phyloP scores from a whole-genome alignment of 2,113 vertebrate species.

The Rousettus leschenaultii region DNA sequence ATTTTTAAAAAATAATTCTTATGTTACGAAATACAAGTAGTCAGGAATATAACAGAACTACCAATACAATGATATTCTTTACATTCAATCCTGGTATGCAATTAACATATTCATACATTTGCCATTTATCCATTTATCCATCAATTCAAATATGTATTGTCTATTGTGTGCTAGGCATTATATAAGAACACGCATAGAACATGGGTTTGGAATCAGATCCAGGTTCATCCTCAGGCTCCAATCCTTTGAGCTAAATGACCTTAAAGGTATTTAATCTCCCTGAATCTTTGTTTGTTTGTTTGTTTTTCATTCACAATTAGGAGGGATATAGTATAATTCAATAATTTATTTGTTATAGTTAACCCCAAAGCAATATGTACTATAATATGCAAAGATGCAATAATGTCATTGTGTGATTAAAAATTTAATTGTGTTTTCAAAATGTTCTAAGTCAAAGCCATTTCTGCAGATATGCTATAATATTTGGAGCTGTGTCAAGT shows the following conservation, averaged over 20 bases:
- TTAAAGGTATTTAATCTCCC: neutral
- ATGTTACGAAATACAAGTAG: neutral
- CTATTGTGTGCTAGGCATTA: neutral
- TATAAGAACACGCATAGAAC: neutral
- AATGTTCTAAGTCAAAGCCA: neutral
- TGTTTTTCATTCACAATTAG: neutral
- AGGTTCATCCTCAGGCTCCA: constrained; percentile 1
- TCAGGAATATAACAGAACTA: neutral
- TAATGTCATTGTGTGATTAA: neutral
- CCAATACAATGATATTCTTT: neutral
- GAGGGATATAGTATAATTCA: neutral
- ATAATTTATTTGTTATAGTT: neutral
- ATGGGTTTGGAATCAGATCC: neutral
- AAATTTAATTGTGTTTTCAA: neutral
- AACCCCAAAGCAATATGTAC: neutral
- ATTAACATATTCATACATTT: neutral
- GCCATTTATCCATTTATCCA: neutral
- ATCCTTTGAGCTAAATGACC: neutral
- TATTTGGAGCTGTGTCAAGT: neutral
- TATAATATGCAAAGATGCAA: neutral
- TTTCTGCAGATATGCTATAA: neutral
- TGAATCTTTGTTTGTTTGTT: neutral
- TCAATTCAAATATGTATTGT: neutral
- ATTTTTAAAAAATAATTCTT: neutral
- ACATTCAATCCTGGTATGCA: neutral